These are phyloP conservation scores for Sinopyrophorus schimmeli DNA, from an alignment of 2,888 invertebrate genomes.

Conservation along the genomic window DNA sequence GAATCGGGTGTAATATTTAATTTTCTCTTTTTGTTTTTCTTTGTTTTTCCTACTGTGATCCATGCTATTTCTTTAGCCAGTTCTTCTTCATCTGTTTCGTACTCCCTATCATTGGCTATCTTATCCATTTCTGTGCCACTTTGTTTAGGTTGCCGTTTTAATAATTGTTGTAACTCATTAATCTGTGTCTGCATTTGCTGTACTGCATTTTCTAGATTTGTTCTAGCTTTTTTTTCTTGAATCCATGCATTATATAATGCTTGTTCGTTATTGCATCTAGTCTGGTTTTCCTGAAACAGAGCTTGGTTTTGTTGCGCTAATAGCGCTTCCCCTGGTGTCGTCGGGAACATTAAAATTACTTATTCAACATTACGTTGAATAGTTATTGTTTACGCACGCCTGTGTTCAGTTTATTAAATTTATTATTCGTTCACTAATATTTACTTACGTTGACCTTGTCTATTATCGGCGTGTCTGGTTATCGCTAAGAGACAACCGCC, in stretches of 20 bases:
- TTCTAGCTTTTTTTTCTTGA: slow-evolving; percentile 6
- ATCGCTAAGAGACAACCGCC: no score
- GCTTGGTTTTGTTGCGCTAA: slow-evolving; percentile 10
- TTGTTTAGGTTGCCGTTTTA: slow-evolving; percentile 2
- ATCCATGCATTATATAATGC: slow-evolving; percentile 8
- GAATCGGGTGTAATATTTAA: slow-evolving; percentile 5
- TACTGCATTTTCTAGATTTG: slow-evolving; percentile 2
- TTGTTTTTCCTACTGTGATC: slow-evolving; percentile 8
- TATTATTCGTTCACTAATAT: slow-evolving; percentile 1
- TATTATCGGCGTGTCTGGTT: no score
- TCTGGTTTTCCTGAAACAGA: slow-evolving; percentile 4
- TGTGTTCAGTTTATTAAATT: slow-evolving; percentile 6
- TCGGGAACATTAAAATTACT: slow-evolving; percentile 6
- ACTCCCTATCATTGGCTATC: slow-evolving; percentile 1
- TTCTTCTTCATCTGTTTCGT: slow-evolving; percentile 12
- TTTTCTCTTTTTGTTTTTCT: slow-evolving; percentile 14
- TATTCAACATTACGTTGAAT: slow-evolving; percentile 4
- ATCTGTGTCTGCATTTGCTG: slow-evolving; percentile 12
- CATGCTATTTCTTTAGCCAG: slow-evolving; percentile 11
- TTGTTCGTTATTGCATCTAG: slow-evolving; percentile 8
- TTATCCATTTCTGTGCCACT: neutral
- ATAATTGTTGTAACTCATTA: slow-evolving; percentile 5
- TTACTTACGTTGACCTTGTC: slow-evolving; percentile 3
- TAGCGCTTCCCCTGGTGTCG: slow-evolving; percentile 5
- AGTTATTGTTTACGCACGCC: neutral